Percentiles rank a stretch among this genome's conserved stretches.
Conservation (phyloP, 2,888 invertebrate genomes). For the Cerastis rubricosa region DNA sequence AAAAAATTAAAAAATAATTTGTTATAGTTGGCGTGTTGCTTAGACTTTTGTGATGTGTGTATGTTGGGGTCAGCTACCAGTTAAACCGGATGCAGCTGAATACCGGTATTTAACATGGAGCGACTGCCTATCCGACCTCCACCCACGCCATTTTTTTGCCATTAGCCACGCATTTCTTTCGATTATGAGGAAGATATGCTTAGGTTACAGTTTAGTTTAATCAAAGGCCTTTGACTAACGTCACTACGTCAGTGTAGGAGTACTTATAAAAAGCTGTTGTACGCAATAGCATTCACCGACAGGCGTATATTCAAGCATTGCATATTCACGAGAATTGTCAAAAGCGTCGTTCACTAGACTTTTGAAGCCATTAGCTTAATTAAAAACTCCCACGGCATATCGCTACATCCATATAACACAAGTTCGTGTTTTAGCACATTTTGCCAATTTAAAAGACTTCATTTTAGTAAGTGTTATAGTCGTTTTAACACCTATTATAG, state of each 20-base stretch:
- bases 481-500: conserved; percentile 1
- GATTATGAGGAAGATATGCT: not conserved
- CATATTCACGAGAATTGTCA: not conserved
- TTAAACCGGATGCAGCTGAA: not conserved
- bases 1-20: too few species aligned
- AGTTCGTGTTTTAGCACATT: conserved; percentile 12
- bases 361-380: conserved; percentile 10
- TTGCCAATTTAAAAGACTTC: not conserved
- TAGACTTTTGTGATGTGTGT: too few species aligned
- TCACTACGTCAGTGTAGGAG: too few species aligned
- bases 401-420: not conserved
- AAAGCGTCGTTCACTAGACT: too few species aligned
- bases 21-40: too few species aligned
- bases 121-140: not conserved
- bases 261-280: not conserved
- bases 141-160: too few species aligned
- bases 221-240: too few species aligned
- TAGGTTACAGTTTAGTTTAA: not conserved
- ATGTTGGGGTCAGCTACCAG: not conserved
- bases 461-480: not conserved
- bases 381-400: conserved; percentile 14
- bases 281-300: not conserved
- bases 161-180: too few species aligned
- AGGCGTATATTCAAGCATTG: not conserved
- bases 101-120: not conserved